phyloP scores from a whole-genome alignment of 2,888 invertebrate genomes.

The Liodrosophila aerea region DNA sequence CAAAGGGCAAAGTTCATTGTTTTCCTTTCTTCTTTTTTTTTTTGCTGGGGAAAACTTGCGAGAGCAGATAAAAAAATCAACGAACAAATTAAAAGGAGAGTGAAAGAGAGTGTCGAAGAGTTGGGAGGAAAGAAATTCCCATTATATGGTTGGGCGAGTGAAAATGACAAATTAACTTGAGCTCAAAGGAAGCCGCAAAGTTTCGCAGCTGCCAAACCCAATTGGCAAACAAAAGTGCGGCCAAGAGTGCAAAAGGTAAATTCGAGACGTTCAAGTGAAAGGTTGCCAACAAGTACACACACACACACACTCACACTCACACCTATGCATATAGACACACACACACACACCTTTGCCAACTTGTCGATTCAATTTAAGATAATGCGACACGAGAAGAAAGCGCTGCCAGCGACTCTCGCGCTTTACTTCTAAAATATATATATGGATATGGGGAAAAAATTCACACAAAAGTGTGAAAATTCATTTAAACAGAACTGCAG shows the following conservation, averaged over 20 bases:
- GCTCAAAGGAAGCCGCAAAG: constrained; percentile 61
- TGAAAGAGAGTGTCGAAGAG: neutral
- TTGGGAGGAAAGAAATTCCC: constrained; percentile 54
- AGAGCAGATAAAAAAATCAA: constrained; percentile 30
- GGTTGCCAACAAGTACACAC: constrained; percentile 36
- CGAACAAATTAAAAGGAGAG: neutral
- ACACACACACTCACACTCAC: constrained; percentile 9
- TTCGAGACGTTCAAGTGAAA: constrained; percentile 49
- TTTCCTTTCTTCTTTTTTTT: too few relatives aligned
- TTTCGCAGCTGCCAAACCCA: constrained; percentile 59
- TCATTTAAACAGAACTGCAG: constrained; percentile 6
- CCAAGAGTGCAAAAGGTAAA: constrained; percentile 54
- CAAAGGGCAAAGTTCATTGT: constrained; percentile 59
- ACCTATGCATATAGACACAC: constrained; percentile 7
- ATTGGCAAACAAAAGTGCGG: constrained; percentile 60
- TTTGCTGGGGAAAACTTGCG: constrained; percentile 24
- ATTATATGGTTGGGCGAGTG: constrained; percentile 71
- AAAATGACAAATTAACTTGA: constrained; percentile 75
- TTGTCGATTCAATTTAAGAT: constrained; percentile 52
- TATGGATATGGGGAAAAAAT: too few relatives aligned
- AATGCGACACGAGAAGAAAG: constrained; percentile 44
- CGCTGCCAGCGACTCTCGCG: constrained; percentile 27
- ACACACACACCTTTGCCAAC: constrained; percentile 14
- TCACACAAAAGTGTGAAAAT: constrained; percentile 35
- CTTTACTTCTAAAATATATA: constrained; percentile 43